Percentiles rank a stretch among this genome's conserved stretches.
Evolutionary conservation across 2,113 vertebrate species (phyloP).

Genomic region (Ictalurus furcatus): DNA sequence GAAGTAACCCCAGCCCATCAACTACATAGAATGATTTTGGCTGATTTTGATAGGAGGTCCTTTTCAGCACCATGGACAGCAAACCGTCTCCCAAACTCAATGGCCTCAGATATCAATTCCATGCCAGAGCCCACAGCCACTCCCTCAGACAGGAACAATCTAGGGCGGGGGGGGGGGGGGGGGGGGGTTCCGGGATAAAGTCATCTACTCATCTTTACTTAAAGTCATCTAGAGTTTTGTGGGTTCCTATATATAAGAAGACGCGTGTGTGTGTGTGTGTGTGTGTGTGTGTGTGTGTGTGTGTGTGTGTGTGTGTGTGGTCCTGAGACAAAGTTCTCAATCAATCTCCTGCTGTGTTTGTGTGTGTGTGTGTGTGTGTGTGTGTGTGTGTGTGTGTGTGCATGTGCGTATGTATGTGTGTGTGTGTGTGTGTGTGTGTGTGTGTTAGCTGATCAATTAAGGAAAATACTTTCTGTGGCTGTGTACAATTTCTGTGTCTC

Average conservation of each 20-base stretch:
- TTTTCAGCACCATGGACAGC: constrained; percentile 31
- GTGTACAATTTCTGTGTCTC: neutral
- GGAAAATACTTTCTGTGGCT: neutral
- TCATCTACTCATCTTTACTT: too few relatives aligned
- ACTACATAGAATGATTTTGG: constrained; percentile 19
- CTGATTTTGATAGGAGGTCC: constrained; percentile 1
- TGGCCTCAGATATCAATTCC: neutral
- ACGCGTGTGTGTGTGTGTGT: too few relatives aligned
- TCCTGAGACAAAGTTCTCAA: neutral
- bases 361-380: constrained; percentile 2
- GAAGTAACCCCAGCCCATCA: constrained; percentile 24
- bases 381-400: constrained; percentile 7
- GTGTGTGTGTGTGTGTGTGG: too few relatives aligned
- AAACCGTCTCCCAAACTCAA: neutral
- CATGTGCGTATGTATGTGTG: neutral
- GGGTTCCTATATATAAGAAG: too few relatives aligned
- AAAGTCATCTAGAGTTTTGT: too few relatives aligned
- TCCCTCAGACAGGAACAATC: constrained; percentile 2
- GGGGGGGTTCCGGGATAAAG: too few relatives aligned
- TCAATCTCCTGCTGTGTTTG: neutral
- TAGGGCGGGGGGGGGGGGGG: too few relatives aligned
- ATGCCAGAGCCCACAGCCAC: neutral
- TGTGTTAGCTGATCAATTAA: constrained; percentile 6
- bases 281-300: too few relatives aligned
- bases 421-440: neutral